Percentiles rank a stretch among this genome's conserved stretches.
Evolutionary conservation across 2,797 vertebrate species (phyloP).

Genomic region (Helarctos malayanus): DNA sequence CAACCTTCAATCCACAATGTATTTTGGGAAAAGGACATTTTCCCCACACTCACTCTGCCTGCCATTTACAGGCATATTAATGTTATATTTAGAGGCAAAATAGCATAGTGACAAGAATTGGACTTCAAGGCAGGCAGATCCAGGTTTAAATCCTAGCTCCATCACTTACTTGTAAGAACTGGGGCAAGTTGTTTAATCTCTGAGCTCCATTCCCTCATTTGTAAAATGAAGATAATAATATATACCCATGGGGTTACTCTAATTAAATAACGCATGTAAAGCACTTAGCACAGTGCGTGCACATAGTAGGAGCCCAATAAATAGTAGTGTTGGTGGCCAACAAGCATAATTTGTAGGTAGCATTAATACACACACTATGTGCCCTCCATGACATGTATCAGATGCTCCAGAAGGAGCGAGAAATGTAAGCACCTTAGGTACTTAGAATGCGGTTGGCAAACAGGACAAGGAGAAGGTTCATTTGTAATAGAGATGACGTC

Average conservation of each 20-base stretch:
- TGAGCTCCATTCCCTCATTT: background rate
- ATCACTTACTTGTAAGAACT: background rate
- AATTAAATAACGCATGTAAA: background rate
- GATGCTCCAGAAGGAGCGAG: background rate
- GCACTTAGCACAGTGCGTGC: background rate
- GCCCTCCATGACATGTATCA: background rate
- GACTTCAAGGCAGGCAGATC: background rate
- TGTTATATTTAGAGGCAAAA: constrained; percentile 15
- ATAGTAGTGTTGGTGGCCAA: background rate
- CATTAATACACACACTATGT: background rate
- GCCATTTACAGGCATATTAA: background rate
- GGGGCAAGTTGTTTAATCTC: background rate
- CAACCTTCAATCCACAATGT: background rate
- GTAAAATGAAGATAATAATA: background rate
- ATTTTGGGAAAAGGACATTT: background rate
- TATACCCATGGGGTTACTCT: background rate
- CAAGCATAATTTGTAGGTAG: background rate
- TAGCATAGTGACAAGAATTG: background rate
- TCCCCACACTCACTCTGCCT: background rate
- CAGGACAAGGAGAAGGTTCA: background rate
- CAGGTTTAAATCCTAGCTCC: background rate
- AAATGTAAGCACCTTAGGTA: background rate
- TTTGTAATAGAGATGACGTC: background rate
- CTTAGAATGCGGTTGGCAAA: background rate
- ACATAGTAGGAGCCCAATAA: background rate